Percentiles rank a stretch among this genome's conserved stretches.
phyloP scores from a whole-genome alignment of 2,888 invertebrate genomes.

The Hemithea aestivaria region DNA sequence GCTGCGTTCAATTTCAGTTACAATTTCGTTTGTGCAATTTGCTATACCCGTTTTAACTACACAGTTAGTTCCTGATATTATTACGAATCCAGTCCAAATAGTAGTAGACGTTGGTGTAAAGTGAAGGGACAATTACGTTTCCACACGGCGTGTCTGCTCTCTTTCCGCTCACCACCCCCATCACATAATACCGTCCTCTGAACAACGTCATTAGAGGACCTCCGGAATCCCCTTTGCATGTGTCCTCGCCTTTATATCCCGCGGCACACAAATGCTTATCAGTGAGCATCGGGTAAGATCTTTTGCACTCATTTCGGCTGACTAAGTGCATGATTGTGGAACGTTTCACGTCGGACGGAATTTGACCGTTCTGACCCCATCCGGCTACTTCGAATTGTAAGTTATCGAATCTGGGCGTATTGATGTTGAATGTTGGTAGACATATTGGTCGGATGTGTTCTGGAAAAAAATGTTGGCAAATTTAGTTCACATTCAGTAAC shows the following conservation, averaged over 20 bases:
- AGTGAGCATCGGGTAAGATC: slow-evolving; percentile 50
- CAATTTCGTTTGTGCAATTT: too few species aligned
- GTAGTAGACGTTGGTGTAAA: slow-evolving; percentile 64
- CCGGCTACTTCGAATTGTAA: slow-evolving; percentile 60
- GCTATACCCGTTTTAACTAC: too few species aligned
- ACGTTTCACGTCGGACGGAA: slow-evolving; percentile 57
- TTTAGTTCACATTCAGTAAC: background rate
- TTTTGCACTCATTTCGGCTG: slow-evolving; percentile 49
- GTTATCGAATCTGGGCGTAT: slow-evolving; percentile 49
- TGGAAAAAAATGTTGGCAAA: slow-evolving; percentile 32
- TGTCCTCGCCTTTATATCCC: slow-evolving; percentile 61
- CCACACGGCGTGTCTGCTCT: slow-evolving; percentile 63
- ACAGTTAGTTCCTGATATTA: slow-evolving; percentile 36
- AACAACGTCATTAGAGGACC: slow-evolving; percentile 66
- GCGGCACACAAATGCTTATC: slow-evolving; percentile 61
- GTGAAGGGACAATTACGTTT: slow-evolving; percentile 54
- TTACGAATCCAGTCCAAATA: slow-evolving; percentile 58
- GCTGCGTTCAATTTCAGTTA: too few species aligned
- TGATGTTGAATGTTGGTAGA: slow-evolving; percentile 58
- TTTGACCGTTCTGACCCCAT: slow-evolving; percentile 63
- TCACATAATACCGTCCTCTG: slow-evolving; percentile 55
- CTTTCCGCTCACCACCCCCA: slow-evolving; percentile 69
- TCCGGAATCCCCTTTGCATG: slow-evolving; percentile 71
- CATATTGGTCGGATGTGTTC: slow-evolving; percentile 67
- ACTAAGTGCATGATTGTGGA: slow-evolving; percentile 61